Percentiles rank a stretch among this genome's conserved stretches.
These are phyloP conservation scores for Oncorhynchus keta DNA, from an alignment of 2,113 vertebrate species.

Conservation along the genomic window DNA sequence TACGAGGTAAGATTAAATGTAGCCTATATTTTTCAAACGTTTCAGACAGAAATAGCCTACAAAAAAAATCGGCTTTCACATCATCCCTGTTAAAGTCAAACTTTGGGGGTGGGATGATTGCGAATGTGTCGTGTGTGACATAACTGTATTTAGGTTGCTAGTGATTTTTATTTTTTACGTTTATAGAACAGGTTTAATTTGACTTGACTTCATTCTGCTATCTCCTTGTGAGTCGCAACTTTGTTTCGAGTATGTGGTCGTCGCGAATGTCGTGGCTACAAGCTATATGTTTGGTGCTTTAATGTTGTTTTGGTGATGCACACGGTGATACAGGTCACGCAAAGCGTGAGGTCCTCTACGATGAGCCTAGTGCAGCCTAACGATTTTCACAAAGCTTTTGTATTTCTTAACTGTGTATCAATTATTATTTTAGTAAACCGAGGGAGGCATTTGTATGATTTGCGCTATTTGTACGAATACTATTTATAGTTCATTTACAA, in stretches of 20 bases:
- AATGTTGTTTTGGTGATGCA: background rate
- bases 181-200: too few relatives aligned
- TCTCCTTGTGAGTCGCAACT: background rate
- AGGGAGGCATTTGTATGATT: background rate
- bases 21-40: too few relatives aligned
- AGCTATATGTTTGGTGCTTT: conserved; percentile 3
- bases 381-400: background rate
- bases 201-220: too few relatives aligned
- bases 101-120: too few relatives aligned
- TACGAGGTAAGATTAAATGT: background rate
- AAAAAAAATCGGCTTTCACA: too few relatives aligned
- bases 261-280: background rate
- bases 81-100: too few relatives aligned
- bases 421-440: background rate
- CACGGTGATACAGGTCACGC: background rate
- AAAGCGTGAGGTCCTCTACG: background rate
- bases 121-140: too few relatives aligned
- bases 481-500: background rate
- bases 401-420: background rate
- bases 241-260: background rate
- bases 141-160: too few relatives aligned
- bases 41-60: too few relatives aligned
- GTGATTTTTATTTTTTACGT: too few relatives aligned
- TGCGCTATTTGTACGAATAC: background rate
- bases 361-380: background rate